Evolutionary conservation across 2,797 vertebrate species (phyloP).

Genomic region (Hoplostethus mediterraneus): DNA sequence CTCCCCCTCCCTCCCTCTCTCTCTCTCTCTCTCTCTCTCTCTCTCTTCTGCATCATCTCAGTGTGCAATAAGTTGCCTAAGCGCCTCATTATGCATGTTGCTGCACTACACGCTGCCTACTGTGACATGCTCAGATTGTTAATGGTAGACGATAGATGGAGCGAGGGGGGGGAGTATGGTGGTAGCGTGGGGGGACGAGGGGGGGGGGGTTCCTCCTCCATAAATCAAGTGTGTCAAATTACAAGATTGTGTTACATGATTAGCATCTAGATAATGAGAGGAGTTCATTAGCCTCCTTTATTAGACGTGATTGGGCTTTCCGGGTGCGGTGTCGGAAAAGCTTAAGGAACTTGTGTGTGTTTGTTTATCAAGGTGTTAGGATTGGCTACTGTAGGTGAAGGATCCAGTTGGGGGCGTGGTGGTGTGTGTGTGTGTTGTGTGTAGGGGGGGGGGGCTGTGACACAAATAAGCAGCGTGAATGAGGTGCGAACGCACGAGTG

Average conservation of each 20-base stretch:
- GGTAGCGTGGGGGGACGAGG: neutral
- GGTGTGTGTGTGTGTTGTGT: neutral
- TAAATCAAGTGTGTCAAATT: conserved; percentile 82
- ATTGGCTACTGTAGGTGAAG: conserved; percentile 26
- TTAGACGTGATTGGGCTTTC: conserved; percentile 71
- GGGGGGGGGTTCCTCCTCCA: conserved; percentile 32
- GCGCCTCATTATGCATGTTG: conserved; percentile 57
- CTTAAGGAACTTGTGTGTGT: conserved; percentile 39
- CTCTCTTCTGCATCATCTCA: conserved; percentile 27
- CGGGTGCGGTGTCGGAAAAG: conserved; percentile 50
- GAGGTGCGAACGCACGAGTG: too few relatives aligned
- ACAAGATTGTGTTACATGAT: conserved; percentile 80
- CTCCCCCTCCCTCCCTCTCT: neutral
- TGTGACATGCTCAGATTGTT: conserved; percentile 54
- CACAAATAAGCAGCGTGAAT: neutral
- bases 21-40: neutral
- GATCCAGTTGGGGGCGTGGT: neutral
- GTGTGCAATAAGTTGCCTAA: conserved; percentile 39
- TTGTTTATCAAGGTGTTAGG: conserved; percentile 45
- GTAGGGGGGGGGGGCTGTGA: too few relatives aligned
- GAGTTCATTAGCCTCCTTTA: conserved; percentile 77
- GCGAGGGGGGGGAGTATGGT: conserved; percentile 31
- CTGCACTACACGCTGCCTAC: conserved; percentile 31
- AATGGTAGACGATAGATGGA: conserved; percentile 44
- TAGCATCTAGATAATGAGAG: conserved; percentile 78